Percentiles rank a stretch among this genome's conserved stretches.
These are phyloP conservation scores for Entomyzon cyanotis DNA, from an alignment of 2,113 vertebrate species.

Conservation along the genomic window DNA sequence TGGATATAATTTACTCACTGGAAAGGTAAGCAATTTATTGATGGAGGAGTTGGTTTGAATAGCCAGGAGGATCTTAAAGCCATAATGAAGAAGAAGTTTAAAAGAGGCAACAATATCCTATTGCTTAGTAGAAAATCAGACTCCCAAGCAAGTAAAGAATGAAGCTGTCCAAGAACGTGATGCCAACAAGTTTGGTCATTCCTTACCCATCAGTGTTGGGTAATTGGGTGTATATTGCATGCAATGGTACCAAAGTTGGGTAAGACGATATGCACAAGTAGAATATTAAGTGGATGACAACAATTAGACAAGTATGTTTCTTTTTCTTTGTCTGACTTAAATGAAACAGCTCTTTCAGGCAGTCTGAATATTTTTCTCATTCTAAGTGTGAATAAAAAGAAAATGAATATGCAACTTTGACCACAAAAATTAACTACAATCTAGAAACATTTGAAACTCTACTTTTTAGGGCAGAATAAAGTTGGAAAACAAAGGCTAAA, in stretches of 20 bases:
- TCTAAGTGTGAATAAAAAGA: background rate
- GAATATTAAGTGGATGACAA: background rate
- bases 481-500: background rate
- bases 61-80: background rate
- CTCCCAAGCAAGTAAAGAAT: background rate
- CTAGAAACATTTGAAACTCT: background rate
- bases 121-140: background rate
- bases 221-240: background rate
- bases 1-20: background rate
- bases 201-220: background rate
- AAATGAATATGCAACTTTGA: background rate
- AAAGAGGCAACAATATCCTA: background rate
- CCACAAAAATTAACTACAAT: background rate
- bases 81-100: background rate
- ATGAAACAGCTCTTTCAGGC: background rate
- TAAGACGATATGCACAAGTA: background rate
- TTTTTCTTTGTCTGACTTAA: background rate
- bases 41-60: background rate
- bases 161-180: background rate
- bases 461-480: background rate
- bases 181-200: background rate
- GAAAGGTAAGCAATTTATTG: background rate
- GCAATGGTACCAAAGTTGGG: accelerated
- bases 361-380: background rate
- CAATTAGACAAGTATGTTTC: background rate